Evolutionary conservation across 2,113 vertebrate genomes (phyloP).

Genomic region (Cnemophilus loriae): DNA sequence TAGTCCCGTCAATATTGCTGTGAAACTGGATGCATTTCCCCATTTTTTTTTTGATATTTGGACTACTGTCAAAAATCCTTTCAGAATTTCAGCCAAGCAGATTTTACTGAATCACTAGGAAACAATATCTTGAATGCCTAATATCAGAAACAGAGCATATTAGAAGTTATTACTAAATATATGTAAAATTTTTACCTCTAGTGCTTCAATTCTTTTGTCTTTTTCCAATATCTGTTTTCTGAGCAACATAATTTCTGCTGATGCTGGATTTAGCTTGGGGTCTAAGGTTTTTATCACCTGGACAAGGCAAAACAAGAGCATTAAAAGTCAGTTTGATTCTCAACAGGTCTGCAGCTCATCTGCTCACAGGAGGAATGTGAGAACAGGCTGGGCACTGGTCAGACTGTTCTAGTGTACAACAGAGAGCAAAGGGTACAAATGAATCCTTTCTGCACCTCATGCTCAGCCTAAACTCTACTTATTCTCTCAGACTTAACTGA

Average conservation of each 20-base stretch:
- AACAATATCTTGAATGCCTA: neutral
- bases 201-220: conserved; percentile 84
- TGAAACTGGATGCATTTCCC: neutral
- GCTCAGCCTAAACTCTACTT: neutral
- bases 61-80: neutral
- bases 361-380: neutral
- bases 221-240: conserved; percentile 86
- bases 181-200: conserved; percentile 79
- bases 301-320: neutral
- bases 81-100: neutral
- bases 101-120: neutral
- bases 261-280: conserved; percentile 94
- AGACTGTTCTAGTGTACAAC: neutral
- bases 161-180: neutral
- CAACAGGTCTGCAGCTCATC: neutral
- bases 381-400: neutral
- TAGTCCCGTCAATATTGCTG: neutral
- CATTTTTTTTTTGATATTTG: rapidly evolving
- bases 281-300: conserved; percentile 96
- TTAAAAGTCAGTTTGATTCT: neutral
- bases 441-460: neutral
- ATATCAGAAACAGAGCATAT: neutral
- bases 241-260: conserved; percentile 91
- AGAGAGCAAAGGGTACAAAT: neutral
- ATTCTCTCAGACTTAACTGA: neutral